Percentiles rank a stretch among this genome's conserved stretches.
phyloP scores from a whole-genome alignment of 2,113 vertebrate genomes.

The Callospermophilus lateralis region DNA sequence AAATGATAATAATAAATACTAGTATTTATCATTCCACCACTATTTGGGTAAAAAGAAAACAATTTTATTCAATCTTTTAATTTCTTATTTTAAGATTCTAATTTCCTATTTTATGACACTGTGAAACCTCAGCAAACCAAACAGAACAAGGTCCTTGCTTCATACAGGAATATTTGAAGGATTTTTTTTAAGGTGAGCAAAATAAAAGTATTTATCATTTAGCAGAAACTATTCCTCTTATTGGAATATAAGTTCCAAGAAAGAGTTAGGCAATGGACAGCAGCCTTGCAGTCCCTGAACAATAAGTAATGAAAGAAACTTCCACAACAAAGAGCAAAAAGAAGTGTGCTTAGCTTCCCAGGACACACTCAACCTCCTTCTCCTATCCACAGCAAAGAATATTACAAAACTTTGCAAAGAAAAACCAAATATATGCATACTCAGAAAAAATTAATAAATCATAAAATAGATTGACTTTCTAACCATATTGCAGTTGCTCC shows the following conservation, averaged over 20 bases:
- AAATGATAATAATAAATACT: background rate
- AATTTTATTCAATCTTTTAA: background rate
- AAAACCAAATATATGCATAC: background rate
- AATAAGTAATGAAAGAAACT: background rate
- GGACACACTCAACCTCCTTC: background rate
- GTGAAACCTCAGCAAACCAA: background rate
- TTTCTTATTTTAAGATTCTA: background rate
- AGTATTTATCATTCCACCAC: background rate
- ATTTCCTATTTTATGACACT: background rate
- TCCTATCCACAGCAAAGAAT: background rate
- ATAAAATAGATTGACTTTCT: background rate
- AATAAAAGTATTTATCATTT: background rate
- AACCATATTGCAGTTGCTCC: background rate
- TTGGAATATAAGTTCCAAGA: background rate
- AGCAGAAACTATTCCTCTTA: background rate
- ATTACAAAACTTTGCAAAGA: background rate
- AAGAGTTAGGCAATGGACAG: background rate
- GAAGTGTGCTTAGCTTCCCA: background rate
- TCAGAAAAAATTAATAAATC: slow-evolving; percentile 8
- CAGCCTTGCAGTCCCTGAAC: background rate
- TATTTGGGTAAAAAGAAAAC: background rate
- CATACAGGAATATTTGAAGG: background rate
- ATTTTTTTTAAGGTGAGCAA: background rate
- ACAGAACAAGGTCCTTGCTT: background rate
- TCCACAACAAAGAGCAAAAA: background rate